Conservation (phyloP, 2,113 vertebrate species). For the Carlito syrichta region DNA sequence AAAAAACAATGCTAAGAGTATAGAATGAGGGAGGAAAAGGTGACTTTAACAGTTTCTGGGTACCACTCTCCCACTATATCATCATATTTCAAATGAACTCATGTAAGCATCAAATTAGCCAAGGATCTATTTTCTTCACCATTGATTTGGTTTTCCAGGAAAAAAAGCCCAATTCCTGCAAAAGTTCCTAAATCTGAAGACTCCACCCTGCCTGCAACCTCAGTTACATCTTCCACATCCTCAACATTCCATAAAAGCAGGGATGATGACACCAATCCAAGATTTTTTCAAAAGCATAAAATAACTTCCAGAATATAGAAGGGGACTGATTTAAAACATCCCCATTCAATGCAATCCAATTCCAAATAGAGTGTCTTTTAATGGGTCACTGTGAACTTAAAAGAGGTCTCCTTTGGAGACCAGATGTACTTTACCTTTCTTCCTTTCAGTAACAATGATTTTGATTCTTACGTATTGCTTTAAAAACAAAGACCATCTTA, state of each 20-base stretch:
- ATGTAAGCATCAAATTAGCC: neutral
- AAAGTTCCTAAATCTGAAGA: neutral
- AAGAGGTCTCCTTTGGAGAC: constrained; percentile 14
- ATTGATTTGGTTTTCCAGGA: neutral
- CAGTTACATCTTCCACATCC: neutral
- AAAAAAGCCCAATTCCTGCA: neutral
- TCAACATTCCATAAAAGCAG: neutral
- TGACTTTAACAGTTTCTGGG: neutral
- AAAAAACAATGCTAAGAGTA: neutral
- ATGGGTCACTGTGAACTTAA: neutral
- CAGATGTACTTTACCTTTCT: neutral
- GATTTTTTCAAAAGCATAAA: neutral
- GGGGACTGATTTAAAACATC: neutral
- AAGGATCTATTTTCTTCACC: neutral
- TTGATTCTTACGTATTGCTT: neutral
- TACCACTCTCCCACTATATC: neutral
- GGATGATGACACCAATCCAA: neutral
- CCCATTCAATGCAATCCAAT: neutral
- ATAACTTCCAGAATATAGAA: neutral
- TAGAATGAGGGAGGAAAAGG: neutral
- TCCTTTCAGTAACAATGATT: neutral
- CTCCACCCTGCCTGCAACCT: neutral
- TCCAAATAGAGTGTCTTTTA: constrained; percentile 15
- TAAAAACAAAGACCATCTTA: constrained; percentile 37
- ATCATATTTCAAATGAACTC: neutral